phyloP scores from a whole-genome alignment of 2,888 invertebrate genomes.

The Calliopum simillimum region DNA sequence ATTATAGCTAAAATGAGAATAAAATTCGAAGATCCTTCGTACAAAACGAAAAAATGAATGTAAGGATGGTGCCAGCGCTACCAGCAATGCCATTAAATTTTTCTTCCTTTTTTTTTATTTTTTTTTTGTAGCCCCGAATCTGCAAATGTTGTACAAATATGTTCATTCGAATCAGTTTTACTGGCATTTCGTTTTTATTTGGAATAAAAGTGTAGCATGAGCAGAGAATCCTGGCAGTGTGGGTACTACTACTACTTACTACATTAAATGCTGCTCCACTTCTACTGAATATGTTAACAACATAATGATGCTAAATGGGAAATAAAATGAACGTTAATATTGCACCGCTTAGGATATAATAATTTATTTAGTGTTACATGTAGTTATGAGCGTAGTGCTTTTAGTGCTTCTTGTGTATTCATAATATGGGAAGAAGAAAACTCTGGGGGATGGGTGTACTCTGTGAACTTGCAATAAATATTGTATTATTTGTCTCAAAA shows the following conservation, averaged over 20 bases:
- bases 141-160: not conserved
- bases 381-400: too few species aligned
- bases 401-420: too few species aligned
- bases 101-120: too few species aligned
- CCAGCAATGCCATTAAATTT: constrained; percentile 28
- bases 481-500: too few species aligned
- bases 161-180: constrained; percentile 14
- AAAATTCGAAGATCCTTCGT: constrained; percentile 38
- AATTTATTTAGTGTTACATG: constrained; percentile 19
- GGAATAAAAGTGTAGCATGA: not conserved
- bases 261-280: not conserved
- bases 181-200: not conserved
- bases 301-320: constrained; percentile 31
- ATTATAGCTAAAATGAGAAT: constrained; percentile 27
- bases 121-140: constrained; percentile 9
- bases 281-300: constrained; percentile 21
- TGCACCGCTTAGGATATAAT: constrained; percentile 12
- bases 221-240: not conserved
- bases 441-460: too few species aligned
- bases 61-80: not conserved
- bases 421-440: too few species aligned
- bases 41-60: constrained; percentile 4
- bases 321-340: constrained; percentile 28
- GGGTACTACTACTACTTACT: not conserved
- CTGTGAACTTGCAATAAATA: too few species aligned